Percentiles rank a stretch among this genome's conserved stretches.
phyloP scores from a whole-genome alignment of 2,797 vertebrate species.

The Aselliscus stoliczkanus region DNA sequence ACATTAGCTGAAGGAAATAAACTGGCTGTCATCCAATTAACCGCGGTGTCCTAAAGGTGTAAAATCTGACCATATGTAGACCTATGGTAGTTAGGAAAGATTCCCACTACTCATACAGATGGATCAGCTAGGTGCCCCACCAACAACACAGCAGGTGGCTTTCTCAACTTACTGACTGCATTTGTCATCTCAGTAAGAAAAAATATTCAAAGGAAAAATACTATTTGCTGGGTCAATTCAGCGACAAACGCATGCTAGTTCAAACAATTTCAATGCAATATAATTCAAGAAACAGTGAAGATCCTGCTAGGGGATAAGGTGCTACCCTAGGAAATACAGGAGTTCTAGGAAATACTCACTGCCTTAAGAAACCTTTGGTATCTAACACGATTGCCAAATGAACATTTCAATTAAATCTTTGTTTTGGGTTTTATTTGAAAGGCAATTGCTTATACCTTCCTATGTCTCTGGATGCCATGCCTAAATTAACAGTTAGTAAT shows the following conservation, averaged over 20 bases:
- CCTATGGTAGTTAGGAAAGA: not conserved
- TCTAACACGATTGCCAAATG: not conserved
- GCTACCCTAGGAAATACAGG: not conserved
- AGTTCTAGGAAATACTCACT: not conserved
- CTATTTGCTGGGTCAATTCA: not conserved
- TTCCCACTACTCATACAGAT: not conserved
- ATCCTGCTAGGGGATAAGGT: not conserved
- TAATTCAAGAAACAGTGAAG: not conserved
- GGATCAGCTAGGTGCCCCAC: not conserved
- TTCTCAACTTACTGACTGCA: not conserved
- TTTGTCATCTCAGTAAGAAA: not conserved
- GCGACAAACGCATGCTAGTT: not conserved
- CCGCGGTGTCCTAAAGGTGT: not conserved
- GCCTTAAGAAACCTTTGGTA: not conserved
- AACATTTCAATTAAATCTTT: not conserved
- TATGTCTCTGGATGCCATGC: not conserved
- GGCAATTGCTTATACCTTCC: not conserved
- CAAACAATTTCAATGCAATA: not conserved
- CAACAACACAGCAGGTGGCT: not conserved
- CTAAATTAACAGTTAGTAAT: not conserved
- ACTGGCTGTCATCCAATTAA: not conserved
- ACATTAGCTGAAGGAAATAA: slow-evolving; percentile 30
- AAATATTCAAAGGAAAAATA: not conserved
- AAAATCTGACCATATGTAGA: slow-evolving; percentile 25
- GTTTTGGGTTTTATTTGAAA: slow-evolving; percentile 23